Conservation (phyloP, 2,113 vertebrate genomes). For the Elanoides forficatus region DNA sequence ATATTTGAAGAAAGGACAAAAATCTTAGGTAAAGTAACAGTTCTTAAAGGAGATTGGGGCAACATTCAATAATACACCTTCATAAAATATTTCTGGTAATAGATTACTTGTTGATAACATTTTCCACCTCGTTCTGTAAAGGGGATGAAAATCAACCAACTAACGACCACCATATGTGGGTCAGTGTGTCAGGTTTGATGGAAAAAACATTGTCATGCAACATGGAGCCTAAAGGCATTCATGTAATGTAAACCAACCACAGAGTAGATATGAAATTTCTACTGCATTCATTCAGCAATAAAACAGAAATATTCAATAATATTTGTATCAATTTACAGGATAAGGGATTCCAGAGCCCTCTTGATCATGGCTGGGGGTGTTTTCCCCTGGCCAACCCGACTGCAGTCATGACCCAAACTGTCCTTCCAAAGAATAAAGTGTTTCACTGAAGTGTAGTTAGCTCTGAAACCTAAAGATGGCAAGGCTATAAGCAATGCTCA, state of each 20-base stretch:
- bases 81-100: background rate
- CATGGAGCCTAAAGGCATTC: background rate
- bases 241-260: background rate
- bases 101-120: background rate
- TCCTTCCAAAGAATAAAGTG: background rate
- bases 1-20: background rate
- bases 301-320: background rate
- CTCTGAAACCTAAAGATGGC: background rate
- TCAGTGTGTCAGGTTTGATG: background rate
- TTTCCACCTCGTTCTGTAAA: background rate
- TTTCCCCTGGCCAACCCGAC: background rate
- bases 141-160: background rate
- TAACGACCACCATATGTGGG: background rate
- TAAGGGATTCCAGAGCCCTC: background rate
- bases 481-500: background rate
- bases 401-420: fast-evolving
- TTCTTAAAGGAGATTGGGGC: background rate
- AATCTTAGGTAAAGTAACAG: background rate
- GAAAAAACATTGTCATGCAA: background rate
- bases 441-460: background rate
- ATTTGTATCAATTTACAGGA: background rate
- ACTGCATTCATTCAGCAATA: background rate
- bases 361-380: background rate
- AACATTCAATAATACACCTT: background rate
- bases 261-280: background rate